Conservation (phyloP, 1,140 invertebrate species). For the Elysia chlorotica region DNA sequence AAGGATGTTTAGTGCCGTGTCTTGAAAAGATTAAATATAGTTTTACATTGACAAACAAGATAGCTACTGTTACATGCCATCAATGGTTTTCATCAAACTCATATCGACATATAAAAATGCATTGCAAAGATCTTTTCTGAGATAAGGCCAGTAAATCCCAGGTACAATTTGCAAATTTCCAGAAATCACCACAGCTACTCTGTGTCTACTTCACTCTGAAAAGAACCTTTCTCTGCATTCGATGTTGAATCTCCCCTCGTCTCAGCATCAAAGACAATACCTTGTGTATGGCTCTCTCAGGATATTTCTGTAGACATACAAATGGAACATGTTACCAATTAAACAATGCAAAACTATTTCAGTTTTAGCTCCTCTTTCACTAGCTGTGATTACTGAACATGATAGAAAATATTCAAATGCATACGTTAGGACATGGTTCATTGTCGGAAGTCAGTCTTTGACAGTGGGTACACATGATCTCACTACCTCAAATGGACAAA, state of each 20-base stretch:
- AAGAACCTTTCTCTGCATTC: slow-evolving; percentile 96
- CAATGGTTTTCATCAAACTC: no score
- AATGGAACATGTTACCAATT: neutral
- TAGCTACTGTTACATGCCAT: no score
- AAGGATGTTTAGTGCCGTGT: no score
- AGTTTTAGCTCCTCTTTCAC: neutral
- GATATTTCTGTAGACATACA: slow-evolving; percentile 75
- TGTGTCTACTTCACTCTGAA: slow-evolving; percentile 78
- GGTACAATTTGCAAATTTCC: no score
- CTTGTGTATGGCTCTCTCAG: slow-evolving; percentile 84
- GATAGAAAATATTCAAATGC: neutral
- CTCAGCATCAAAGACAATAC: slow-evolving; percentile 93
- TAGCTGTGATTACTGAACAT: no score
- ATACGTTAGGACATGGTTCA: neutral
- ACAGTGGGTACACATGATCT: neutral
- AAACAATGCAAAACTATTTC: neutral
- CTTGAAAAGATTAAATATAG: no score
- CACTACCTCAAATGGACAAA: no score
- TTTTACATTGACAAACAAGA: no score
- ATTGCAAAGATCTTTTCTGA: no score
- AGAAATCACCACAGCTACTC: no score
- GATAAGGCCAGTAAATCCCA: no score
- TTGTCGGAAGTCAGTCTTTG: neutral
- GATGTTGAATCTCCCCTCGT: slow-evolving; percentile 91
- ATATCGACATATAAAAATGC: no score